phyloP scores from a whole-genome alignment of 1,140 invertebrate genomes.

The Eulimnadia texana region DNA sequence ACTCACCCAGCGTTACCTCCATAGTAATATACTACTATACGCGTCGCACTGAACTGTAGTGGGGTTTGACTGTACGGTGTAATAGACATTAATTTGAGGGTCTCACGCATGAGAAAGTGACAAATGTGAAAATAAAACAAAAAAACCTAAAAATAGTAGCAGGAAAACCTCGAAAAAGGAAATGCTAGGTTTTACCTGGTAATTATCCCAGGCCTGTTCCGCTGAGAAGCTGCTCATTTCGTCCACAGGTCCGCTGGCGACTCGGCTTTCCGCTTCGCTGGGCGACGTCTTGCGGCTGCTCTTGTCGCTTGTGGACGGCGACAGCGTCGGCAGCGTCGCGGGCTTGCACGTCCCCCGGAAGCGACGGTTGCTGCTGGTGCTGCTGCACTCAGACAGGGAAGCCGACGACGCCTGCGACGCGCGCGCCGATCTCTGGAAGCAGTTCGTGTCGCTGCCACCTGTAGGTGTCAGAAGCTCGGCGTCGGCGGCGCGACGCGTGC shows the following conservation, averaged over 20 bases:
- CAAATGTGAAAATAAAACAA: too few species aligned
- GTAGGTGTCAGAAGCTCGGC: background rate
- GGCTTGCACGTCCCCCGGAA: background rate
- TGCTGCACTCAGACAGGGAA: background rate
- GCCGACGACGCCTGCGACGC: background rate
- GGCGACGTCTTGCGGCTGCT: background rate
- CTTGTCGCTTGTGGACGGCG: background rate
- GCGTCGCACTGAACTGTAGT: too few species aligned
- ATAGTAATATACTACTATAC: too few species aligned
- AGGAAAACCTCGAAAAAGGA: conserved; percentile 6
- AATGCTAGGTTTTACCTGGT: conserved; percentile 29
- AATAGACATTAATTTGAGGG: too few species aligned
- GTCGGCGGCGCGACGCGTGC: background rate
- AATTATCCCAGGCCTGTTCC: conserved; percentile 54
- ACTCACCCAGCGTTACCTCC: too few species aligned
- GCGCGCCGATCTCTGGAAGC: background rate
- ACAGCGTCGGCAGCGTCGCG: background rate
- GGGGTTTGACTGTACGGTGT: too few species aligned
- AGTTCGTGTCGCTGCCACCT: background rate
- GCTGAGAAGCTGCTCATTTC: conserved; percentile 54
- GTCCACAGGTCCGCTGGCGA: conserved; percentile 19
- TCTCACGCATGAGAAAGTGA: too few species aligned
- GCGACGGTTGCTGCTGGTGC: background rate
- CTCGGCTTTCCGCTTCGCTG: conserved; percentile 6
- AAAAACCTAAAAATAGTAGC: background rate